A percentile compares a stretch with the other conserved stretches of the same genome.
phyloP scores from a whole-genome alignment of 2,797 vertebrate species.

The Pelochelys cantorii region DNA sequence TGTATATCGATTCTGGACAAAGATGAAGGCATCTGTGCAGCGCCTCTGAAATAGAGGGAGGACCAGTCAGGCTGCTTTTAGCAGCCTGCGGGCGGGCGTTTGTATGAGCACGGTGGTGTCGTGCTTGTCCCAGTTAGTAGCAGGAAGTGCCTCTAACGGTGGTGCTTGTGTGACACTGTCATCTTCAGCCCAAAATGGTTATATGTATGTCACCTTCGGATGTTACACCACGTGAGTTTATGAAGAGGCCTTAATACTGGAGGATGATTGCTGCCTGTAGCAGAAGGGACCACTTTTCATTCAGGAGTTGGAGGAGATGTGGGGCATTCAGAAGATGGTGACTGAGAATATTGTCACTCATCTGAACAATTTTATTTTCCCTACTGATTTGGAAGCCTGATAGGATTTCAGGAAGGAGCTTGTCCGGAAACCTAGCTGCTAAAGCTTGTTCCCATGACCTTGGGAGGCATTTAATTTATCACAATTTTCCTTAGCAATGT shows the following conservation, averaged over 20 bases:
- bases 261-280: neutral
- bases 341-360: neutral
- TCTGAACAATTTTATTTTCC: neutral
- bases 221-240: conserved; percentile 64
- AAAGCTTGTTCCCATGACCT: neutral
- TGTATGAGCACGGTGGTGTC: neutral
- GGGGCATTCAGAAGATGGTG: neutral
- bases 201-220: conserved; percentile 64
- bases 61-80: neutral
- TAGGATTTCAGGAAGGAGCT: neutral
- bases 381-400: neutral
- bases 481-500: neutral
- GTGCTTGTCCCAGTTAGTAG: neutral
- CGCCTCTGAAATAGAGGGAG: neutral
- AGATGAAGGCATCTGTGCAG: conserved; percentile 33
- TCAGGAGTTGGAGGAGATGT: neutral
- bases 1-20: conserved; percentile 26
- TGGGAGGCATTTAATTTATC: neutral
- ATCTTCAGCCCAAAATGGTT: conserved; percentile 19
- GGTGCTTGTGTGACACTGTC: conserved; percentile 35
- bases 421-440: neutral
- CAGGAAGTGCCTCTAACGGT: neutral
- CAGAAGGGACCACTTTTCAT: neutral
- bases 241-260: conserved; percentile 39
- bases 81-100: no score